Evolutionary conservation across 2,888 invertebrate species (phyloP).

Genomic region (Thyatira batis): DNA sequence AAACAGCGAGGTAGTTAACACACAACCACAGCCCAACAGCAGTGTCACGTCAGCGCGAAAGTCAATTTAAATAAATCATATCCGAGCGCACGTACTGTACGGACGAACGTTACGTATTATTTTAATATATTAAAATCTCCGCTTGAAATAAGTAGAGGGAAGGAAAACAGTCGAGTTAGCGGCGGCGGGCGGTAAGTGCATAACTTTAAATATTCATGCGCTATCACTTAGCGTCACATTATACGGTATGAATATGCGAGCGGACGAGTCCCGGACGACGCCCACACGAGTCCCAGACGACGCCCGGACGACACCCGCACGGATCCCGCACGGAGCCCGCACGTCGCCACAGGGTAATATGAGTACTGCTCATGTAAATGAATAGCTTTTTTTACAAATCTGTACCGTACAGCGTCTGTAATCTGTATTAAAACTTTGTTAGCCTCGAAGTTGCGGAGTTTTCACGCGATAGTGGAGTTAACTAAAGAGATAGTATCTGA

Average conservation of each 20-base stretch:
- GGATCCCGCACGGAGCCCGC: background rate
- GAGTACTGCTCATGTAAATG: background rate
- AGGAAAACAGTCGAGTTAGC: background rate
- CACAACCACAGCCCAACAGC: background rate
- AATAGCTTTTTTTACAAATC: background rate
- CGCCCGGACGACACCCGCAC: background rate
- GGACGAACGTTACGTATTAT: background rate
- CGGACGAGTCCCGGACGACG: slow-evolving; percentile 12
- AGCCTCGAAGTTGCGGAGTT: no score
- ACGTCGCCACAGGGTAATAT: background rate
- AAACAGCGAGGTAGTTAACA: no score
- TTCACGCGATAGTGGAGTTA: no score
- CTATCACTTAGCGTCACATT: slow-evolving; percentile 31
- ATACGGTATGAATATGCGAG: slow-evolving; percentile 45
- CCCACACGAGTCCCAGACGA: background rate
- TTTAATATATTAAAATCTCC: background rate
- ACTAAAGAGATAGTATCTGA: no score
- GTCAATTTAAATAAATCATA: background rate
- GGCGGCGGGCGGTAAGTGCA: slow-evolving; percentile 23
- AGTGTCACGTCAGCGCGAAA: background rate
- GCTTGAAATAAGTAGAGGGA: background rate
- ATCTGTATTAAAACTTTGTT: no score
- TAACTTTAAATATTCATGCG: slow-evolving; percentile 42
- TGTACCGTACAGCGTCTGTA: background rate
- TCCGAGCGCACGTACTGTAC: background rate